Base-by-base conservation (phyloP, 1,140 invertebrate genomes). In the Trichomalopsis sarcophagae region DNA sequence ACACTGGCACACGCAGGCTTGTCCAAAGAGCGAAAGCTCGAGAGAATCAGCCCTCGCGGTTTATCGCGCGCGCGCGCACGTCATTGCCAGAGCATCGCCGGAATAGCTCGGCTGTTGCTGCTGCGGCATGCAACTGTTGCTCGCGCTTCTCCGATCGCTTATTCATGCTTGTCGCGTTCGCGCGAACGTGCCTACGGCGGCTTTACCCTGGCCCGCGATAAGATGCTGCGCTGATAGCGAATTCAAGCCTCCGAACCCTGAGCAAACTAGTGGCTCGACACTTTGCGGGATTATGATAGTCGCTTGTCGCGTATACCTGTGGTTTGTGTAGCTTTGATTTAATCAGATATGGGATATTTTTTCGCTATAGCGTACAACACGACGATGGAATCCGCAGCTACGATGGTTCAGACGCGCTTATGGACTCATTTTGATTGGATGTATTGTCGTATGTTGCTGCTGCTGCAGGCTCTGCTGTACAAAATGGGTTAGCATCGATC, bases 101-200 rank as follows among this genome's bases (percentile, higher is more conserved):
- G 40, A 81, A 84, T 79, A 23, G 13, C 50, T 33, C n/a, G 27
- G 7, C 33, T 77, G 17, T 3, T 73, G 23, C 7, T 10, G 21
- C 4, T 78, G 23, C 50, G 27, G 62, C 27, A 30, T 66, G 50
- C 50, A 62, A 36, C 33, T 21, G 11, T 84, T 74, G 40, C 13
- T 36, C 36, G 33, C 21, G n/a, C 62, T 68, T 23, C 30, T n/a
- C 30, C 14, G 36, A 85, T 76, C 69, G 84, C 78, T 81, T 81
- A 81, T 77, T 85, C 80, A 79, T 78, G 84, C 21, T 66, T 73
- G 74, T 82, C 47, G 73, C 33, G 47, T 62, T 78, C 23, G 30
- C 50, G 23, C 76, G 44, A 23, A 77, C 55, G 55, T 62, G 55
- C 55, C 55, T 6, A n/a, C 55, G 55, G 77, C 55, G 55, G 68